Evolutionary conservation across 2,113 vertebrate genomes (phyloP).

Genomic region (Petrocephalus microphthalmus): DNA sequence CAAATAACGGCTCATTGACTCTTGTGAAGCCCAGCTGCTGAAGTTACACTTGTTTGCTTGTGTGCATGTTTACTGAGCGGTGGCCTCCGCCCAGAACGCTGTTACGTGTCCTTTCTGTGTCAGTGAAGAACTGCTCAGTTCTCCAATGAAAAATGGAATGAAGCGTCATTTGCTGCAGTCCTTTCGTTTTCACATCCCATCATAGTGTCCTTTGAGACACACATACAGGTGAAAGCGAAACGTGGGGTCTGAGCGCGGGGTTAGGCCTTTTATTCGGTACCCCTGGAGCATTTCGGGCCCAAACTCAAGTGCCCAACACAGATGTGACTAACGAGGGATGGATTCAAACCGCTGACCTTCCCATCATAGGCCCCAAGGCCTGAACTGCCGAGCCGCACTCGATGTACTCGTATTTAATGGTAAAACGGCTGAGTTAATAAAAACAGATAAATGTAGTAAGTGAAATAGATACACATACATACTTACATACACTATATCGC

Average conservation of each 20-base stretch:
- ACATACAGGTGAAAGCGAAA: too few relatives aligned
- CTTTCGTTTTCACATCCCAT: not conserved
- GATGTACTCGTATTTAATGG: too few relatives aligned
- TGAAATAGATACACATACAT: too few relatives aligned
- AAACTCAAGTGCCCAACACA: not conserved
- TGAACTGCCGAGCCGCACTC: too few relatives aligned
- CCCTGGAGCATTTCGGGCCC: not conserved
- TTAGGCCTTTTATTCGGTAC: not conserved
- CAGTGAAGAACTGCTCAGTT: not conserved
- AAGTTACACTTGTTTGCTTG: not conserved
- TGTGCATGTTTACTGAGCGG: not conserved
- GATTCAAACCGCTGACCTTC: not conserved
- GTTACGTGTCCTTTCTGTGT: not conserved
- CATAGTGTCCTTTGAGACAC: not conserved
- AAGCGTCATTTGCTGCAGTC: not conserved
- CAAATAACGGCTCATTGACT: not conserved
- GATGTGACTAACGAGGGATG: not conserved
- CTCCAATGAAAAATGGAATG: not conserved
- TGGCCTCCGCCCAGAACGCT: not conserved
- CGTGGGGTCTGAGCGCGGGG: too few relatives aligned
- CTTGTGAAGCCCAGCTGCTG: not conserved
- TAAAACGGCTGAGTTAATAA: too few relatives aligned
- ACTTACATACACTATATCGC: too few relatives aligned
- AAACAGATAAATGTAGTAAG: too few relatives aligned
- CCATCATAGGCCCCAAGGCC: not conserved